Evolutionary conservation across 2,113 vertebrate species (phyloP).

Genomic region (Indri indri): DNA sequence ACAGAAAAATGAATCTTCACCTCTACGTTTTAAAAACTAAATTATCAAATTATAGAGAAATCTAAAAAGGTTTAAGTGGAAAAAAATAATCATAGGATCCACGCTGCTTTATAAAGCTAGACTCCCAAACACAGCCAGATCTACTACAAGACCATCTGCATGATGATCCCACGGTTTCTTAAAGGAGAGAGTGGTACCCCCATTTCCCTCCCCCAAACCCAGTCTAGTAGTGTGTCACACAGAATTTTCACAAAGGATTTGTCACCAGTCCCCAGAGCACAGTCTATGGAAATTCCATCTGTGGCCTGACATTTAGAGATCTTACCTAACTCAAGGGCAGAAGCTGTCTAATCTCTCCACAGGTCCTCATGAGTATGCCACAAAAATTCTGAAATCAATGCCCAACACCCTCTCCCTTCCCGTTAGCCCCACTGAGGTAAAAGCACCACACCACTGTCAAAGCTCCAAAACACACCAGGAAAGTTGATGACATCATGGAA

Average conservation of each 20-base stretch:
- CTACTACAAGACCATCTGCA: neutral
- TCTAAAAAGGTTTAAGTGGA: neutral
- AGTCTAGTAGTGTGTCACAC: neutral
- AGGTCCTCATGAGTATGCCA: neutral
- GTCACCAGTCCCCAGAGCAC: neutral
- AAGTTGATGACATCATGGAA: neutral
- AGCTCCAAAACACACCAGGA: neutral
- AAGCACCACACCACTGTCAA: neutral
- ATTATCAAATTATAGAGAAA: neutral
- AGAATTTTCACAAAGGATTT: conserved; percentile 43
- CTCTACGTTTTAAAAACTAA: conserved; percentile 24
- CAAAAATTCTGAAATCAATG: neutral
- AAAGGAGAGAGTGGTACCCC: neutral
- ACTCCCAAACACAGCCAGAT: neutral
- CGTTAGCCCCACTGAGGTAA: neutral
- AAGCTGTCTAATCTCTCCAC: neutral
- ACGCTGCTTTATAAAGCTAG: neutral
- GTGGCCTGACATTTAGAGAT: conserved; percentile 14
- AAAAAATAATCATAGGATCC: neutral
- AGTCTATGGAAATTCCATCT: conserved; percentile 57
- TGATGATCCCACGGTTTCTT: neutral
- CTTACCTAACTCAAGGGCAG: conserved; percentile 31
- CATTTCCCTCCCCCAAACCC: neutral
- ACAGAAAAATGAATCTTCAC: neutral
- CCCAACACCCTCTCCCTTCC: neutral